phyloP scores from a whole-genome alignment of 2,888 invertebrate genomes.

The Noctua janthina region DNA sequence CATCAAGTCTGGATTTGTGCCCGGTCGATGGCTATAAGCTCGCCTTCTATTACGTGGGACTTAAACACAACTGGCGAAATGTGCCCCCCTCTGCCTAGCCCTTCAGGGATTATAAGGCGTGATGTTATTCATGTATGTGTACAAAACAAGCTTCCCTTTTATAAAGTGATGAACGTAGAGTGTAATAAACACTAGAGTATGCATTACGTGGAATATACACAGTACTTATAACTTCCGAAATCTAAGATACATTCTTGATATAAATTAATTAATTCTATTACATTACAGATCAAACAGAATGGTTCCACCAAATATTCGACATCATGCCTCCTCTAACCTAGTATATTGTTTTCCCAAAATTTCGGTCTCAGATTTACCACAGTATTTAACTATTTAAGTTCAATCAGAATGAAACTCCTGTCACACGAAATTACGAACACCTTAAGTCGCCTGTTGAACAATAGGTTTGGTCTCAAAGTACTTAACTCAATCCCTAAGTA shows the following conservation, averaged over 20 bases:
- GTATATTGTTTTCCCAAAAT: slow-evolving; percentile 42
- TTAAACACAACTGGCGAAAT: no score
- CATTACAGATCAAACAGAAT: background rate
- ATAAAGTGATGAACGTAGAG: background rate
- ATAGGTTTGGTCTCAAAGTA: slow-evolving; percentile 76
- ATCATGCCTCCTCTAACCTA: slow-evolving; percentile 4
- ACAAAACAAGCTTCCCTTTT: background rate
- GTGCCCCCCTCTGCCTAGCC: no score
- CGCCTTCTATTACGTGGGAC: no score
- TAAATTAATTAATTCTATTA: background rate
- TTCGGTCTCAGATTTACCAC: slow-evolving; percentile 45
- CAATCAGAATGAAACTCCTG: slow-evolving; percentile 72
- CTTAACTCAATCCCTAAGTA: slow-evolving; percentile 77
- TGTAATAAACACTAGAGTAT: background rate
- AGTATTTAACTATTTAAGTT: slow-evolving; percentile 72
- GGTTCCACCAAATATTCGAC: background rate
- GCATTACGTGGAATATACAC: background rate
- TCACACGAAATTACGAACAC: slow-evolving; percentile 72
- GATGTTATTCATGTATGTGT: no score
- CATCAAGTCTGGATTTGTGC: no score
- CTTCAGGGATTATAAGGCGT: no score
- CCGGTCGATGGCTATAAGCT: no score
- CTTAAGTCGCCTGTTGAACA: slow-evolving; percentile 78
- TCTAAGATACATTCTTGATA: background rate
- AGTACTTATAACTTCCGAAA: background rate